phyloP scores from a whole-genome alignment of 2,888 invertebrate species.

The Neoitamus cyanurus region DNA sequence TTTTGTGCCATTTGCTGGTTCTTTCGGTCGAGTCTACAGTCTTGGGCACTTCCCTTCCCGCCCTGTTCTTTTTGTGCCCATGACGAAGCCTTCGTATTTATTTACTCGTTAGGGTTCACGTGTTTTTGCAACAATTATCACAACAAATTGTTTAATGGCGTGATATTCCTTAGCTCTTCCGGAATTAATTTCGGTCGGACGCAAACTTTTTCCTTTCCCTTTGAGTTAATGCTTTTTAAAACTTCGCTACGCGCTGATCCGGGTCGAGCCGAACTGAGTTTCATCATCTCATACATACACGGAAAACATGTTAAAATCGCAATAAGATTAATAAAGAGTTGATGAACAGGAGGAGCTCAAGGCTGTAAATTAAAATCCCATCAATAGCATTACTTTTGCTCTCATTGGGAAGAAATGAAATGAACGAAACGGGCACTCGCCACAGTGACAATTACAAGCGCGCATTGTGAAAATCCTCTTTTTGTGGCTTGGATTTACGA shows the following conservation, averaged over 20 bases:
- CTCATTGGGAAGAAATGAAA: background rate
- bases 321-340: background rate
- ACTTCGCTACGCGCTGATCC: too few species aligned
- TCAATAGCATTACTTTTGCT: background rate
- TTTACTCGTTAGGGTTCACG: constrained; percentile 19
- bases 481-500: background rate
- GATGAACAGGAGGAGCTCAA: background rate
- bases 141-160: constrained; percentile 22
- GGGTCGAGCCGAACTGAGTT: background rate
- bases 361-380: background rate
- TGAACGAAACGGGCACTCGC: background rate
- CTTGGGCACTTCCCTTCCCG: background rate
- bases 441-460: background rate
- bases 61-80: background rate
- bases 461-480: background rate
- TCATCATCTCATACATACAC: background rate
- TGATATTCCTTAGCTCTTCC: background rate
- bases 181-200: constrained; percentile 3
- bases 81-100: constrained; percentile 16
- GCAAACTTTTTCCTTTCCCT: background rate
- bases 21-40: background rate
- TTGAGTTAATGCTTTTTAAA: background rate
- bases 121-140: constrained; percentile 25
- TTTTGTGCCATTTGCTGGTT: constrained; percentile 34
- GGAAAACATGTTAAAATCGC: background rate